These are phyloP conservation scores for Pseudonaja textilis DNA, from an alignment of 2,113 vertebrate genomes.

Conservation along the genomic window DNA sequence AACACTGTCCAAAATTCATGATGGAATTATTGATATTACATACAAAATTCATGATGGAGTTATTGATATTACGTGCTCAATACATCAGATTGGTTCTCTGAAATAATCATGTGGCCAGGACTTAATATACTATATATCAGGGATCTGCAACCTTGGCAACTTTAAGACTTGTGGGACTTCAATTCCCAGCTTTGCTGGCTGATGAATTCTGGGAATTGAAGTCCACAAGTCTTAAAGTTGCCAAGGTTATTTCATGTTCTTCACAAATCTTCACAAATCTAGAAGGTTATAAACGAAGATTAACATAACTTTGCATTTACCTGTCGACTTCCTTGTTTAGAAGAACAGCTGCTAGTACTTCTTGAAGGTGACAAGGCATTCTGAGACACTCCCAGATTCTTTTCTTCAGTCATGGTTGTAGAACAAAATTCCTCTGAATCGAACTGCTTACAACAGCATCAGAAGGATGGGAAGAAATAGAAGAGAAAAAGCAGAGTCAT, in stretches of 20 bases:
- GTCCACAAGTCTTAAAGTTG: too few relatives aligned
- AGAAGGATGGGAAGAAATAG: conserved; percentile 40
- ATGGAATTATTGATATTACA: not conserved
- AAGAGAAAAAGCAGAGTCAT: conserved; percentile 34
- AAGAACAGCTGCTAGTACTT: conserved; percentile 95
- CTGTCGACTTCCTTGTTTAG: conserved; percentile 93
- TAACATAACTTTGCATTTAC: conserved; percentile 64
- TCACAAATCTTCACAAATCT: conserved; percentile 15
- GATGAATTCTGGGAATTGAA: too few relatives aligned
- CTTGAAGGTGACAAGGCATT: conserved; percentile 89
- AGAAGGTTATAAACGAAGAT: not conserved
- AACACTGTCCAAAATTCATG: not conserved
- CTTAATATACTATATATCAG: not conserved
- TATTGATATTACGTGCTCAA: not conserved
- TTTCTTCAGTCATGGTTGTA: conserved; percentile 85
- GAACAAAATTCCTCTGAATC: conserved; percentile 31
- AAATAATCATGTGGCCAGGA: not conserved
- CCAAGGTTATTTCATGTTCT: not conserved
- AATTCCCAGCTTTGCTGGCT: too few relatives aligned
- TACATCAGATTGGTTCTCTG: not conserved
- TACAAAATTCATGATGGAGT: too few relatives aligned
- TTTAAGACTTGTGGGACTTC: too few relatives aligned
- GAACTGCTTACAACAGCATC: conserved; percentile 39
- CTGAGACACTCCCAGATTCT: conserved; percentile 79
- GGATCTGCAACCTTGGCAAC: too few relatives aligned